A percentile compares a stretch with the other conserved stretches of the same genome.
phyloP scores from a whole-genome alignment of 2,113 vertebrate genomes.

The Machaerirhynchus nigripectus region DNA sequence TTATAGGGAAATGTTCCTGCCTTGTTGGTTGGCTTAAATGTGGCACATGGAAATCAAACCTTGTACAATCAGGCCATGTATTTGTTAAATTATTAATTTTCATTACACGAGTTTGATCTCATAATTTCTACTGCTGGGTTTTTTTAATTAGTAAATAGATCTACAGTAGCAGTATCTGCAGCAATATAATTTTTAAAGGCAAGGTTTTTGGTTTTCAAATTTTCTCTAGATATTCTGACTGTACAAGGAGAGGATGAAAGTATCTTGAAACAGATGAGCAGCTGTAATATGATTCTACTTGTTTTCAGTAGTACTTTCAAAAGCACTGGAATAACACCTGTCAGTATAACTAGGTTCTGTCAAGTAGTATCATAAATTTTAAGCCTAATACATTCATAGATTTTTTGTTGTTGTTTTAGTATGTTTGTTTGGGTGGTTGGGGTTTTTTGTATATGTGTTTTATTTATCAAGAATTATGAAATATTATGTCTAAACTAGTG shows the following conservation, averaged over 20 bases:
- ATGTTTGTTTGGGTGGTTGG: background rate
- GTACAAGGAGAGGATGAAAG: background rate
- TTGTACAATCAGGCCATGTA: background rate
- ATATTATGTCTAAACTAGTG: background rate
- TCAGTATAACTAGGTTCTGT: background rate
- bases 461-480: background rate
- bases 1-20: background rate
- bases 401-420: background rate
- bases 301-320: background rate
- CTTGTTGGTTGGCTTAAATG: background rate
- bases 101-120: background rate
- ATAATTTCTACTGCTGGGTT: background rate
- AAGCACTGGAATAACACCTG: background rate
- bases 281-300: background rate
- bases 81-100: background rate
- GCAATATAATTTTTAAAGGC: background rate
- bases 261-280: background rate
- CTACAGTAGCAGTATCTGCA: background rate
- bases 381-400: background rate
- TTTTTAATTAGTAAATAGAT: background rate
- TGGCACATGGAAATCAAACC: background rate
- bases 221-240: background rate
- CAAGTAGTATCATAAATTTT: background rate
- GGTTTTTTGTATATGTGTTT: background rate
- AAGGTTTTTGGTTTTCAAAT: background rate